Base-by-base conservation (phyloP, 2,888 invertebrate genomes). In the Calliopum simillimum region DNA sequence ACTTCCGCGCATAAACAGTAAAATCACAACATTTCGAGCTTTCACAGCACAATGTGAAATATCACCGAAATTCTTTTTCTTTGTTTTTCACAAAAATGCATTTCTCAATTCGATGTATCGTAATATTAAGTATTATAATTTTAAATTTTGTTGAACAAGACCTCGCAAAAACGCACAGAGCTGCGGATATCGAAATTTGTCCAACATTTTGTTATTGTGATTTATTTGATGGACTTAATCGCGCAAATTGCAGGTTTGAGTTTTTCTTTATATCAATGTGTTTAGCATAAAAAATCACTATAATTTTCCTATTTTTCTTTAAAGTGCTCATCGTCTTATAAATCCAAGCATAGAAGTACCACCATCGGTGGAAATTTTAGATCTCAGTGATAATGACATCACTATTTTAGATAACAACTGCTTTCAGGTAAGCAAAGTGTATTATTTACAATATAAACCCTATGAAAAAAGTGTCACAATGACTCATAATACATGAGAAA, bases 371-470 rank as follows among this genome's bases (percentile, higher is more conserved):
- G 88, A 91, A 84, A 85, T 90, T 56, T 88, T 91, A 73, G 89
- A 89, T 82, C 84, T 91, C 73, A 89, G 89, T 75, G 87, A 88
- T 74, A 92, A 91, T 84, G 88, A 87, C 77, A 90, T 91, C 74
- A 89, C 88, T 75, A 88, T 88, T 76, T 82, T 91, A 79, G 89
- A 90, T 71, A 89, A 89, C 79, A 88, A 87, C 77, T 88, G 89
- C 82, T 91, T 91, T 80, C 85, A 88, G 88, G 91, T 91, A 84
- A 86, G 81, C 79, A 8, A 13, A 33, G 14, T 19, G 23, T 21
- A 63, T 43, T 63, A 11, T 3, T 19, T 59, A 68, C 33, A 47
- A 51, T 43, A 41, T 4, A 19, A 49, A 23, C 2, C 25, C 16
- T 16, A 53, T 4, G 4, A 19, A 23, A 19, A 16, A 13, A 53